A percentile compares a stretch with the other conserved stretches of the same genome.
phyloP scores from a whole-genome alignment of 2,888 invertebrate species.

The Cephalotes varians region DNA sequence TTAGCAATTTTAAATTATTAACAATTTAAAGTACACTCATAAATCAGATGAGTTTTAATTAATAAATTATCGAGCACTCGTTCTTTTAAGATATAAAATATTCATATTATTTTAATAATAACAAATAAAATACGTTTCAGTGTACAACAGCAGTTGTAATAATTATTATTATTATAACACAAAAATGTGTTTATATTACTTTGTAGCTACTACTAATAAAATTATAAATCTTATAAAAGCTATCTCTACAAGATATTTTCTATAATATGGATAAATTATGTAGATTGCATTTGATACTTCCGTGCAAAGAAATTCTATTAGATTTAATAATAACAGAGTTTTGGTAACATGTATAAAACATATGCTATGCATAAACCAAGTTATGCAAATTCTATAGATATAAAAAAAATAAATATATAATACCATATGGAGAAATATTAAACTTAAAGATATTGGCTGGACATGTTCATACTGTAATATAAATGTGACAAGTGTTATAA shows the following conservation, averaged over 20 bases:
- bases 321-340: conserved; percentile 20
- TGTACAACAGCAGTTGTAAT: conserved; percentile 59
- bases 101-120: conserved; percentile 51
- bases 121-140: conserved; percentile 64
- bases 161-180: conserved; percentile 19
- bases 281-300: conserved; percentile 16
- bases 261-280: background rate
- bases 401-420: conserved; percentile 7
- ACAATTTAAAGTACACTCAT: conserved; percentile 29
- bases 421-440: background rate
- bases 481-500: conserved; percentile 8
- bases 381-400: conserved; percentile 6
- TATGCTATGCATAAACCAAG: background rate
- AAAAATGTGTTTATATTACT: conserved; percentile 39
- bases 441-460: conserved; percentile 31
- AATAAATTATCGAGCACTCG: conserved; percentile 31
- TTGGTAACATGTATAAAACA: conserved; percentile 18
- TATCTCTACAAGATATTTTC: conserved; percentile 12
- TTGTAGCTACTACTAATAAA: conserved; percentile 19
- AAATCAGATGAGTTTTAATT: conserved; percentile 32
- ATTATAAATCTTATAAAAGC: conserved; percentile 38
- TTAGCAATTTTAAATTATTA: conserved; percentile 33
- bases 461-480: conserved; percentile 21
- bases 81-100: conserved; percentile 55
- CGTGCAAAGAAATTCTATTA: conserved; percentile 8